Evolutionary conservation across 2,113 vertebrate species (phyloP), one percentile per base, ranked within the genome.

Genomic region (Xyliphius kryptos): DNA sequence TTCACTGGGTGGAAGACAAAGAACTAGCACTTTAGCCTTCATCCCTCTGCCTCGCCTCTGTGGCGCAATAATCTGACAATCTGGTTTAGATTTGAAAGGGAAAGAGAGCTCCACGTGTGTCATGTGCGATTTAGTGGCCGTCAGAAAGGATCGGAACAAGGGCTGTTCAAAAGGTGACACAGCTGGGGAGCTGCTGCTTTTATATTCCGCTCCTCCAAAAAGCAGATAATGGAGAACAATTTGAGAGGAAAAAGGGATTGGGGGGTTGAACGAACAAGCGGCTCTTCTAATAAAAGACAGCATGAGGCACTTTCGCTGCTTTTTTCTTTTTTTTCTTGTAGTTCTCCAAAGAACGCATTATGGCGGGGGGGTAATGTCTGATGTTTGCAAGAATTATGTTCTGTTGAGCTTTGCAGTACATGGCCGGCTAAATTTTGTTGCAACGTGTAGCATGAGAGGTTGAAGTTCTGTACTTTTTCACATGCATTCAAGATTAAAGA

Each of bases 71-170:
- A n/a, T n/a, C n/a, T n/a, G n/a, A n/a, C n/a, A n/a, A n/a, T n/a
- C n/a, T n/a, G n/a, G n/a, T n/a, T n/a, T n/a, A n/a, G n/a, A n/a
- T n/a, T n/a, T n/a, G n/a, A 84, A 81, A 78, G 74, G 78, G 76
- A 85, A 86, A 81, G n/a, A 74, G 74, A 17, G 67, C 67, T 72
- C 59, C 73, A 78, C 66, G 79, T 76, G 78, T 80, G 82, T 86
- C 82, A 77, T 76, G 71, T 86, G 83, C 85, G 81, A 85, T 84
- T 84, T 85, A 81, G 80, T 80, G 82, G 78, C 83, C 78, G 77
- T 85, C 83, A 81, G 77, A 82, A 81, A 60, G 72, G 72, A 71
- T 81, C 65, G 68, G 75, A 56, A 61, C 63, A 77, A 78, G 77
- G 76, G 79, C 72, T 76, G 74, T 68, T 66, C 10, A 76, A 78